Percentiles rank a stretch among this genome's conserved stretches.
These are phyloP conservation scores for Callipepla squamata DNA, from an alignment of 2,113 vertebrate genomes.

Conservation along the genomic window DNA sequence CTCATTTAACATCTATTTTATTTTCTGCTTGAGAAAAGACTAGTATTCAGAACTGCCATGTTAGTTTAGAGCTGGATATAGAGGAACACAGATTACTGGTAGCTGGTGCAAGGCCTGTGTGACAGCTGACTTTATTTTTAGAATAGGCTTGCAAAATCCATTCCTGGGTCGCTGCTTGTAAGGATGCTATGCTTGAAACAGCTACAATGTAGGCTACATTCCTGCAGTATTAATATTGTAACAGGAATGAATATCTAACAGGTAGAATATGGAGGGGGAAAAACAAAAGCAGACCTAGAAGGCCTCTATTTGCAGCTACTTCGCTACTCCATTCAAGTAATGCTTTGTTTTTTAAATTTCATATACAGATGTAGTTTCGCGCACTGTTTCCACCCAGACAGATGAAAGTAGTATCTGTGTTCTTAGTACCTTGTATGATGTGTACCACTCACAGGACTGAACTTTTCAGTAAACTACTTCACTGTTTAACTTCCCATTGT, in stretches of 20 bases:
- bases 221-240: background rate
- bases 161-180: background rate
- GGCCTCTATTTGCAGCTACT: background rate
- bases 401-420: background rate
- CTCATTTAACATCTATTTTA: background rate
- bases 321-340: background rate
- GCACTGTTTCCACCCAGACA: background rate
- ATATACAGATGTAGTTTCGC: accelerated
- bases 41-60: constrained; percentile 17
- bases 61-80: constrained; percentile 26
- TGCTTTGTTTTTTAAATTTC: background rate
- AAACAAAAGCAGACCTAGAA: no score
- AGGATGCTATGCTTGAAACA: background rate
- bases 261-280: background rate
- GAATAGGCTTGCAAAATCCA: background rate
- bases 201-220: background rate
- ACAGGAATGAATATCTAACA: background rate
- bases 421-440: background rate
- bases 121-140: constrained; percentile 55
- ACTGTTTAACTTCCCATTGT: background rate
- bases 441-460: background rate
- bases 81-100: constrained; percentile 40
- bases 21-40: background rate
- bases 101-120: constrained; percentile 1
- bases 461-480: background rate